Evolutionary conservation across 37 sponge, comb jelly and placozoan species (phyloP).

Genomic region (Crambe crambe): DNA sequence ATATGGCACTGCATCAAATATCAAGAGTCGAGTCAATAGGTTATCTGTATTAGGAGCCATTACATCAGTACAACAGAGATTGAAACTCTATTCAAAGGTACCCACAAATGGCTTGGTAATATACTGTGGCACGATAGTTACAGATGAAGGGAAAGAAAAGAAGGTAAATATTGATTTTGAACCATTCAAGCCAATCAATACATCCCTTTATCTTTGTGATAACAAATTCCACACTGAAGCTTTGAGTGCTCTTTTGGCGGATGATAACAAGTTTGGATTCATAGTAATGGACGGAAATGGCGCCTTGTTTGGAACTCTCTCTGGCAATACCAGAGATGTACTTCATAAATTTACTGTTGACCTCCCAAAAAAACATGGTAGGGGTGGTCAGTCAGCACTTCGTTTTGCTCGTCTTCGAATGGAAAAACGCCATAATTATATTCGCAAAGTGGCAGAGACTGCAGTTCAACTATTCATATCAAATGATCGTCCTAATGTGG

Average conservation of each 20-base stretch:
- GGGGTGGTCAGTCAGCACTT: slow-evolving; percentile 98
- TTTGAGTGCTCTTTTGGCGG: slow-evolving; percentile 90
- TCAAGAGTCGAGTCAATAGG: slow-evolving; percentile 98
- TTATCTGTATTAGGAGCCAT: slow-evolving; percentile 98
- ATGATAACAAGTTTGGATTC: slow-evolving; percentile 99
- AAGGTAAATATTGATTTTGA: slow-evolving; percentile 99
- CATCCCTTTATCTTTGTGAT: slow-evolving; percentile 98
- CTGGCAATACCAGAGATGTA: slow-evolving; percentile 97
- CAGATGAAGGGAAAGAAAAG: slow-evolving; percentile 99
- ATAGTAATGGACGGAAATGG: slow-evolving; percentile 99
- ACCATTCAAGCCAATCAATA: slow-evolving; percentile 99
- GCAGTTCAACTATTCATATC: slow-evolving; percentile 91
- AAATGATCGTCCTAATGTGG: slow-evolving; percentile 91
- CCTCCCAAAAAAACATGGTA: slow-evolving; percentile 98
- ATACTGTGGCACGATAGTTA: slow-evolving; percentile 99
- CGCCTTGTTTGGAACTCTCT: slow-evolving; percentile 94
- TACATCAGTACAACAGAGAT: slow-evolving; percentile 98
- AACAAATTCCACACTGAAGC: slow-evolving; percentile 99
- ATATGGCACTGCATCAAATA: slow-evolving; percentile 98
- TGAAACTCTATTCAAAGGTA: slow-evolving; percentile 96
- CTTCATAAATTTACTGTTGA: slow-evolving; percentile 99
- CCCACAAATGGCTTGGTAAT: slow-evolving; percentile 90
- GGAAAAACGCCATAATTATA: slow-evolving; percentile 98
- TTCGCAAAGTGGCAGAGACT: slow-evolving; percentile 97
- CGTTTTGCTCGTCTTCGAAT: slow-evolving; percentile 97